A percentile compares a stretch with the other conserved stretches of the same genome.
phyloP scores from a whole-genome alignment of 2,888 invertebrate species.

The Sussaba pulchella region DNA sequence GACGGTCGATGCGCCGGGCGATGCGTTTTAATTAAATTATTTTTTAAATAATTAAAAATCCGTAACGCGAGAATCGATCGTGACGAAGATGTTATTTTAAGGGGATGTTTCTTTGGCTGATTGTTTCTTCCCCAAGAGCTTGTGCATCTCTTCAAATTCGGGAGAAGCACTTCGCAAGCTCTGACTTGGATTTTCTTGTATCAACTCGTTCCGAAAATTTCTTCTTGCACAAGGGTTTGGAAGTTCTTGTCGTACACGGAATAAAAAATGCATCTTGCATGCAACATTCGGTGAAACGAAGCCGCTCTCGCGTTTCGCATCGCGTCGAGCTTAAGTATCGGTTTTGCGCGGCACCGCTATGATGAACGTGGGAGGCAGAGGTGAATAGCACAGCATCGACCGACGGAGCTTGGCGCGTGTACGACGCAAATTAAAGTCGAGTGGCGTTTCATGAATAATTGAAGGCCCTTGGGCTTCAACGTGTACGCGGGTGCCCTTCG shows the following conservation, averaged over 20 bases:
- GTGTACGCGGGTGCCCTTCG: conserved; percentile 59
- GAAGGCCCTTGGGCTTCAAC: conserved; percentile 66
- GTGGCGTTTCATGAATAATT: conserved; percentile 78
- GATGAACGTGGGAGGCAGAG: background rate
- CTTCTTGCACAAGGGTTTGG: conserved; percentile 51
- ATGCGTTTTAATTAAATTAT: too few relatives aligned
- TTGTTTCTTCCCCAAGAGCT: too few relatives aligned
- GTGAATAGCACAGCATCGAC: conserved; percentile 45
- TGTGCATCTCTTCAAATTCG: too few relatives aligned
- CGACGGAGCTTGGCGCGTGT: conserved; percentile 30
- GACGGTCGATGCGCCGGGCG: too few relatives aligned
- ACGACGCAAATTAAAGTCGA: conserved; percentile 75
- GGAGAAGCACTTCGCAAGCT: too few relatives aligned
- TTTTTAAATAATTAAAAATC: too few relatives aligned
- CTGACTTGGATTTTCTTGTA: too few relatives aligned
- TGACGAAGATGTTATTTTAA: too few relatives aligned
- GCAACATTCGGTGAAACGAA: background rate
- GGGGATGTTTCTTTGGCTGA: too few relatives aligned
- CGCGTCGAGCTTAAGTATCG: conserved; percentile 8
- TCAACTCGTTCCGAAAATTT: conserved; percentile 48
- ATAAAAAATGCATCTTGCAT: background rate
- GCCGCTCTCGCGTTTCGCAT: conserved; percentile 25
- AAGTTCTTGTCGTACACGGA: background rate
- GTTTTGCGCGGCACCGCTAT: background rate
- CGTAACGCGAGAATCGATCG: too few relatives aligned